phyloP scores from a whole-genome alignment of 2,113 vertebrate species.

The Pipa parva region DNA sequence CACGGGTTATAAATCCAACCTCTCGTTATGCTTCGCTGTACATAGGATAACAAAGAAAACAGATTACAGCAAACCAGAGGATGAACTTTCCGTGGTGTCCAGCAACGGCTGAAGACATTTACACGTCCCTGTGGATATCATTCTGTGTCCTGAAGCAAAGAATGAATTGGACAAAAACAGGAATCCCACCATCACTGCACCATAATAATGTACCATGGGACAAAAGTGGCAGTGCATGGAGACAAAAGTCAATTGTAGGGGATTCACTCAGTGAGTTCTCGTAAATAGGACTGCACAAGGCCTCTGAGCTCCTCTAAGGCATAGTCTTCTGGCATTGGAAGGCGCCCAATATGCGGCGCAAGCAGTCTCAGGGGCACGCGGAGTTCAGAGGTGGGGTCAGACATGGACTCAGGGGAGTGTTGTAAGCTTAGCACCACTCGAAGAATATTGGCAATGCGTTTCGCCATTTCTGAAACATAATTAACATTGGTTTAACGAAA shows the following conservation, averaged over 20 bases:
- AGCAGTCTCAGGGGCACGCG: constrained; percentile 72
- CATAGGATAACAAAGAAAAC: too few relatives aligned
- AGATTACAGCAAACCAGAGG: too few relatives aligned
- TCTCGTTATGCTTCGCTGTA: neutral
- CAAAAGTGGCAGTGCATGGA: neutral
- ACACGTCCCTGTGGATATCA: rapidly evolving
- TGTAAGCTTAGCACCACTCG: constrained; percentile 84
- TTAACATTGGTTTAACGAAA: too few relatives aligned
- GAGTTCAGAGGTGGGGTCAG: constrained; percentile 45
- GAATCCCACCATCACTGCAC: neutral
- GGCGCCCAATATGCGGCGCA: constrained; percentile 77
- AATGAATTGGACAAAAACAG: neutral
- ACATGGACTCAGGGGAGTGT: constrained; percentile 59
- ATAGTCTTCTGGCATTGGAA: constrained; percentile 95
- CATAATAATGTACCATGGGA: neutral
- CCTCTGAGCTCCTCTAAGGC: constrained; percentile 86
- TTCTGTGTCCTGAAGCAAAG: neutral
- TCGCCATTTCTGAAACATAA: constrained; percentile 83
- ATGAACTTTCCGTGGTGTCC: neutral
- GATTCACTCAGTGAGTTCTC: constrained; percentile 69
- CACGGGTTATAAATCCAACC: neutral
- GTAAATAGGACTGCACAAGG: constrained; percentile 85
- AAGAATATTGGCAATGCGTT: constrained; percentile 85
- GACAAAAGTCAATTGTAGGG: constrained; percentile 52
- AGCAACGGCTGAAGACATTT: neutral